Percentiles rank a stretch among this genome's conserved stretches.
phyloP scores from a whole-genome alignment of 1,140 invertebrate genomes.

The Meloidogyne chitwoodi region DNA sequence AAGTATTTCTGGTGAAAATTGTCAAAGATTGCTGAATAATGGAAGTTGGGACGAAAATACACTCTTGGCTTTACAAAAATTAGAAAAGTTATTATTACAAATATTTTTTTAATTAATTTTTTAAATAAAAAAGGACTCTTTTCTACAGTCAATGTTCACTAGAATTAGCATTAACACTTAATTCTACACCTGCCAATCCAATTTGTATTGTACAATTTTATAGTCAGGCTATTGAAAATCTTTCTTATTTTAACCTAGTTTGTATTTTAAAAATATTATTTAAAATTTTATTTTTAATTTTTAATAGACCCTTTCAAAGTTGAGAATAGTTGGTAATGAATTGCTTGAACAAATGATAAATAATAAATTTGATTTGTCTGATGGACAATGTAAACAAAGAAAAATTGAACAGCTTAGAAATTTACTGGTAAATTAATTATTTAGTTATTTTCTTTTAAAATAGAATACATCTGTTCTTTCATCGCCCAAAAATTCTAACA shows the following conservation, averaged over 20 bases:
- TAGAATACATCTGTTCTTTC: slow-evolving; percentile 2
- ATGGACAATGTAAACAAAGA: neutral
- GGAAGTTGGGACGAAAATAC: neutral
- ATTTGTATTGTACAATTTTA: slow-evolving; percentile 20
- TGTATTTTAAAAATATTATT: too few species aligned
- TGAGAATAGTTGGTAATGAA: neutral
- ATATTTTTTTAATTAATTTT: neutral
- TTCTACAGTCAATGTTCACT: slow-evolving; percentile 10
- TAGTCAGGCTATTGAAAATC: slow-evolving; percentile 1
- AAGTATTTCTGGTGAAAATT: slow-evolving; percentile 17
- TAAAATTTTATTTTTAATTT: neutral
- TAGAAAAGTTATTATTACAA: neutral
- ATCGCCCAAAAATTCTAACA: neutral
- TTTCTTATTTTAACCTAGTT: neutral
- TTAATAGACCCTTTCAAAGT: neutral
- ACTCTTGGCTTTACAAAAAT: neutral
- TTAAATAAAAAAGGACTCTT: neutral
- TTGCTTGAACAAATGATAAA: neutral
- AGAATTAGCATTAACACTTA: slow-evolving; percentile 18
- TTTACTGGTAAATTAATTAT: slow-evolving; percentile 3
- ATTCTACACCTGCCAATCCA: slow-evolving; percentile 2
- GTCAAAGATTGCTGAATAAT: slow-evolving; percentile 1
- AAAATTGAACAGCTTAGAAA: neutral
- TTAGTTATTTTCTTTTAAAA: neutral
- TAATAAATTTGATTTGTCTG: neutral